Evolutionary conservation across 2,888 invertebrate species (phyloP).

Genomic region (Rhynchonema sp.): DNA sequence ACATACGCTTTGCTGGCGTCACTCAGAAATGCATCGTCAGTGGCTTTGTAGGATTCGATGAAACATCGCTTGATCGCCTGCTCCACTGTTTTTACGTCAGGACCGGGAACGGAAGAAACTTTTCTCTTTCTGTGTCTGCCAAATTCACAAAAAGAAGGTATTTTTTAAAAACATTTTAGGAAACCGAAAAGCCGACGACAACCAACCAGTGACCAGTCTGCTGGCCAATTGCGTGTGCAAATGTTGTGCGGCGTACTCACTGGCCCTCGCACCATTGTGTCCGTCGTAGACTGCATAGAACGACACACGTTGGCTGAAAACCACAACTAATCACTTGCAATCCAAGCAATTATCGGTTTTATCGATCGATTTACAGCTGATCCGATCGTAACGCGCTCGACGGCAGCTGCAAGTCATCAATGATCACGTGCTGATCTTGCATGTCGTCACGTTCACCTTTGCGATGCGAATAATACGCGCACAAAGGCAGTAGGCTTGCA

Average conservation of each 20-base stretch:
- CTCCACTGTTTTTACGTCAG: slow-evolving; percentile 19
- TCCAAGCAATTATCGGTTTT: no score
- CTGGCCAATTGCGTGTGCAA: slow-evolving; percentile 30
- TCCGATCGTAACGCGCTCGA: no score
- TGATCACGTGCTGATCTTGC: slow-evolving; percentile 34
- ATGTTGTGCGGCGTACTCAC: slow-evolving; percentile 31
- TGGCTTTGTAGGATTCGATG: slow-evolving; percentile 33
- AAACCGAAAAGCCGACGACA: slow-evolving; percentile 1
- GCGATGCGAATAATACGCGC: slow-evolving; percentile 2
- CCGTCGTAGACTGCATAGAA: slow-evolving; percentile 37
- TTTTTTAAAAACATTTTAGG: not conserved
- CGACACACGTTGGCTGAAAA: slow-evolving; percentile 18
- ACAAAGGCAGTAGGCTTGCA: no score
- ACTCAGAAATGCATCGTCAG: slow-evolving; percentile 35
- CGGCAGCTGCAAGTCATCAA: no score
- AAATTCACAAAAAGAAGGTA: no score
- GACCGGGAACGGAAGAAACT: not conserved
- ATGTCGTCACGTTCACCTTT: slow-evolving; percentile 37
- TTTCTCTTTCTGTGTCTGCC: not conserved
- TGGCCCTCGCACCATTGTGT: slow-evolving; percentile 34
- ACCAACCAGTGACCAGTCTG: slow-evolving; percentile 31
- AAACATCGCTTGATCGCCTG: slow-evolving; percentile 32
- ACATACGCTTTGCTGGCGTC: slow-evolving; percentile 32
- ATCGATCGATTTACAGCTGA: no score
- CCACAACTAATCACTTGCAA: not conserved